phyloP scores from a whole-genome alignment of 2,888 invertebrate species.

The Galerucella nymphaeae region DNA sequence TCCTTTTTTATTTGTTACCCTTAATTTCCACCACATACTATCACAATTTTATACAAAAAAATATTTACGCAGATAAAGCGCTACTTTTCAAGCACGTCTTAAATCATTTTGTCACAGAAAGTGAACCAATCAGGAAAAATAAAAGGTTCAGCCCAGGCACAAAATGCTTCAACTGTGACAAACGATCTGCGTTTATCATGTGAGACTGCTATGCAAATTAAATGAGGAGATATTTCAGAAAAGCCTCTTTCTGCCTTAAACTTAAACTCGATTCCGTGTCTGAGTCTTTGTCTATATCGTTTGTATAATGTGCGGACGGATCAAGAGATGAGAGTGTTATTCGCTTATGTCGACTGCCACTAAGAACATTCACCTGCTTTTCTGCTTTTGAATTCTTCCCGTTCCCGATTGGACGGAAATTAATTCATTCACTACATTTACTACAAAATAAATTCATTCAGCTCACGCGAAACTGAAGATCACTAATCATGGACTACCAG shows the following conservation, averaged over 20 bases:
- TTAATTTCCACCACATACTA: no score
- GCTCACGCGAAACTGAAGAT: no score
- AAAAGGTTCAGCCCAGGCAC: conserved; percentile 59
- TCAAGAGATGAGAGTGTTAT: background rate
- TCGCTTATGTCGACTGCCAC: conserved; percentile 1
- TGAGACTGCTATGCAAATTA: conserved; percentile 52
- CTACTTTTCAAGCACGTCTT: conserved; percentile 54
- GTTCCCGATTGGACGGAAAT: background rate
- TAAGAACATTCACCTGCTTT: conserved; percentile 13
- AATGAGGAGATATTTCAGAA: conserved; percentile 45
- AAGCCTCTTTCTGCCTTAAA: conserved; percentile 36
- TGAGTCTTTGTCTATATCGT: conserved; percentile 27
- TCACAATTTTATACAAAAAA: background rate
- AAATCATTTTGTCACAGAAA: conserved; percentile 61
- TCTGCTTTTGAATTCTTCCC: conserved; percentile 14
- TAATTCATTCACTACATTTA: background rate
- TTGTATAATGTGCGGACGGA: conserved; percentile 15
- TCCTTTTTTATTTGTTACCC: no score
- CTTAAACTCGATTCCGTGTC: conserved; percentile 9
- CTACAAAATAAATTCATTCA: no score
- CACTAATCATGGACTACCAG: no score
- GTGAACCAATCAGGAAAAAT: conserved; percentile 63
- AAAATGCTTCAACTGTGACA: conserved; percentile 52
- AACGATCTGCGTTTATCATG: conserved; percentile 54
- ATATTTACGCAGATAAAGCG: background rate